These are phyloP conservation scores for Columba janthina DNA, from an alignment of 2,113 vertebrate genomes.

Conservation along the genomic window DNA sequence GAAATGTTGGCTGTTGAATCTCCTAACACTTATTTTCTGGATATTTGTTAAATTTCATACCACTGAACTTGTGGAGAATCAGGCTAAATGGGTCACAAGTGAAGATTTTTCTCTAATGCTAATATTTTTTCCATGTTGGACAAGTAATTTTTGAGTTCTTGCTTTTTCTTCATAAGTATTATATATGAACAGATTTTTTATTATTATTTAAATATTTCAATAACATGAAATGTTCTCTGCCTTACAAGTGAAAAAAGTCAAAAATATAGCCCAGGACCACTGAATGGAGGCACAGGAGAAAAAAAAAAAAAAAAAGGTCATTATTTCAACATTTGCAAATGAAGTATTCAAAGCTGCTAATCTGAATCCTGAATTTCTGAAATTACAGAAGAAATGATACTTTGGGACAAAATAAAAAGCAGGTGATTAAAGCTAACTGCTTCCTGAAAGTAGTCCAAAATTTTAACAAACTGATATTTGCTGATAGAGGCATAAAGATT, in stretches of 20 bases:
- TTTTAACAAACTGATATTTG: not conserved
- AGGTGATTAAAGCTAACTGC: not conserved
- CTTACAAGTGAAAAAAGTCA: not conserved
- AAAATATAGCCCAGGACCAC: not conserved
- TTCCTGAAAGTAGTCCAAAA: not conserved
- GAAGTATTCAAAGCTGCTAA: not conserved
- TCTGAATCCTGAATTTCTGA: not conserved
- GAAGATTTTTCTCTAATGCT: not conserved
- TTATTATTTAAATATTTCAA: not conserved
- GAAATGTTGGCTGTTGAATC: not conserved
- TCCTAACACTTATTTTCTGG: not conserved
- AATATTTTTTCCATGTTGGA: not conserved
- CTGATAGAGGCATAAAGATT: not conserved
- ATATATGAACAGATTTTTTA: not conserved
- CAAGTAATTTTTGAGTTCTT: not conserved
- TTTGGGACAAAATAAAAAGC: not conserved
- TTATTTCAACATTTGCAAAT: not conserved
- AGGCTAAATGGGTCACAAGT: not conserved
- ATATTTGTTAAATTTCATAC: not conserved
- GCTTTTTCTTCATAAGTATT: not conserved
- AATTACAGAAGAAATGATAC: not conserved
- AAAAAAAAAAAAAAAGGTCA: not conserved
- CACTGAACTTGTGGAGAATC: not conserved
- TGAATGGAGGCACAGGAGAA: not conserved
- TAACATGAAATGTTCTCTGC: rapidly evolving